These are phyloP conservation scores for Trichonephila inaurata DNA, from an alignment of 1,140 invertebrate species.

Conservation along the genomic window DNA sequence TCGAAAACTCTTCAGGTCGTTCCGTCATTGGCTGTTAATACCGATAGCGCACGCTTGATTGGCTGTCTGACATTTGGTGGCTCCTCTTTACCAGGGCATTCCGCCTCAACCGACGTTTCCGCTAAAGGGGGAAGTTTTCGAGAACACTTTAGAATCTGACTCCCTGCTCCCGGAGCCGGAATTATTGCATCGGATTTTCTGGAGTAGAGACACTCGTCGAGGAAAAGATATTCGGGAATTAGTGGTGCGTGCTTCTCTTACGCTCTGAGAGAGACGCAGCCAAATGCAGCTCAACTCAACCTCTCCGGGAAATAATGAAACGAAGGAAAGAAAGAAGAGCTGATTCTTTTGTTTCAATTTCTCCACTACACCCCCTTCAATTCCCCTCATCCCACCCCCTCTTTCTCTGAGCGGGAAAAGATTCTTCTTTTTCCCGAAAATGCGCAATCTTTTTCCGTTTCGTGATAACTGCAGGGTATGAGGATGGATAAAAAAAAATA, in stretches of 20 bases:
- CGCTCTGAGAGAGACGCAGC: not conserved
- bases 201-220: constrained; percentile 52
- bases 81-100: constrained; percentile 61
- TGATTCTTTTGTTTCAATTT: constrained; percentile 75
- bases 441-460: constrained; percentile 53
- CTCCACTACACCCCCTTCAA: constrained; percentile 4
- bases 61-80: constrained; percentile 70
- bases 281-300: constrained; percentile 12
- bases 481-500: not conserved
- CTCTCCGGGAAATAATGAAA: constrained; percentile 59
- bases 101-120: constrained; percentile 71
- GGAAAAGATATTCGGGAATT: constrained; percentile 74
- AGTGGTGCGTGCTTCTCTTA: constrained; percentile 60
- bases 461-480: constrained; percentile 31
- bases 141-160: constrained; percentile 75
- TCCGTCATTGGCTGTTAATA: constrained; percentile 69
- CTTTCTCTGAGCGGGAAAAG: not conserved
- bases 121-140: constrained; percentile 74
- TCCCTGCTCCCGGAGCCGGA: constrained; percentile 65
- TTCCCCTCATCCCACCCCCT: not conserved
- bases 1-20: constrained; percentile 56
- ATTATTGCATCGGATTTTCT: constrained; percentile 76
- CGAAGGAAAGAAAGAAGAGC: constrained; percentile 51
- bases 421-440: constrained; percentile 58
- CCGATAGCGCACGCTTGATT: constrained; percentile 67